Evolutionary conservation across 2,113 vertebrate genomes (phyloP).

Genomic region (Corydoras sp.): DNA sequence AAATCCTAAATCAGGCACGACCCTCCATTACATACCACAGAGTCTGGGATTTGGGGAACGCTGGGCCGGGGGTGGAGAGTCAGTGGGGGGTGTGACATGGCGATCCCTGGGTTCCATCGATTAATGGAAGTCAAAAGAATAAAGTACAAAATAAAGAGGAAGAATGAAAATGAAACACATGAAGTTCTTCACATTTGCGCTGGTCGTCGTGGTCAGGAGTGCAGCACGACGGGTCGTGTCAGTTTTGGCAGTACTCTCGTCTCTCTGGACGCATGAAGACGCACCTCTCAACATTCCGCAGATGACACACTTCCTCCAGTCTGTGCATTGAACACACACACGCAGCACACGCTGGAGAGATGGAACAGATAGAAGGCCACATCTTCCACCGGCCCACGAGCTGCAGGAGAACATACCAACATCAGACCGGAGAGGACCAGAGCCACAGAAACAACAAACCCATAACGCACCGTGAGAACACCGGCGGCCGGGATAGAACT

Average conservation of each 20-base stretch:
- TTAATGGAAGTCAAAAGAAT: conserved; percentile 61
- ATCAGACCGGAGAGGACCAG: not conserved
- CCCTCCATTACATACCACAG: conserved; percentile 59
- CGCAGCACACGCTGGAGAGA: conserved; percentile 54
- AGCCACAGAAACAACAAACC: too few relatives aligned
- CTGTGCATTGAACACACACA: conserved; percentile 29
- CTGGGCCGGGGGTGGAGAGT: conserved; percentile 68
- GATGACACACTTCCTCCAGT: conserved; percentile 60
- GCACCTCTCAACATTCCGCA: conserved; percentile 57
- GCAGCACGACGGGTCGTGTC: conserved; percentile 67
- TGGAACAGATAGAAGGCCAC: conserved; percentile 75
- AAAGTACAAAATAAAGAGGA: conserved; percentile 54
- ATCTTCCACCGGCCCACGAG: conserved; percentile 67
- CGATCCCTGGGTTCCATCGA: conserved; percentile 59
- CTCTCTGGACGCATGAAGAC: conserved; percentile 49
- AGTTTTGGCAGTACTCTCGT: conserved; percentile 75
- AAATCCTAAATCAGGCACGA: conserved; percentile 79
- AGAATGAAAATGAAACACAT: conserved; percentile 38
- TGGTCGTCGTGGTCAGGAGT: conserved; percentile 72
- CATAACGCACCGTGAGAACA: too few relatives aligned
- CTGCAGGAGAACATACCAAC: conserved; percentile 49
- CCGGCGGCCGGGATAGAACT: too few relatives aligned
- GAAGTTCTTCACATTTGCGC: conserved; percentile 77
- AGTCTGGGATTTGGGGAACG: conserved; percentile 44
- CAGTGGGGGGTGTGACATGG: conserved; percentile 58